A percentile compares a stretch with the other conserved stretches of the same genome.
phyloP scores from a whole-genome alignment of 2,797 vertebrate species.

The Hybognathus amarus region DNA sequence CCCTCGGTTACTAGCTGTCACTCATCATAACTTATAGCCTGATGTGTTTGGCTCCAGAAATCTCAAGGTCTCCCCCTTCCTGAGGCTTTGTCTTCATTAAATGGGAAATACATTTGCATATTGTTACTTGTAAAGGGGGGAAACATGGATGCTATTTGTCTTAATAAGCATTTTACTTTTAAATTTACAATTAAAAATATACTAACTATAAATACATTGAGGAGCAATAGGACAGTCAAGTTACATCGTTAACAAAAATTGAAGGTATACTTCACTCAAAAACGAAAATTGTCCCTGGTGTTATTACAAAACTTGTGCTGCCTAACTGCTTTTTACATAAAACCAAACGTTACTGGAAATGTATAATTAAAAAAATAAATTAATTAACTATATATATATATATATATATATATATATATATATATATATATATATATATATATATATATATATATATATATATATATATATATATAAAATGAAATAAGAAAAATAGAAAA shows the following conservation, averaged over 20 bases:
- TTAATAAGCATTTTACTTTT: too few relatives aligned
- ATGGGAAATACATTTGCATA: constrained; percentile 24
- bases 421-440: not conserved
- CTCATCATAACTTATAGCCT: constrained; percentile 34
- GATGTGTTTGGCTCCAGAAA: constrained; percentile 30
- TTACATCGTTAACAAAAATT: not conserved
- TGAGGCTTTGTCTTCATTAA: constrained; percentile 55
- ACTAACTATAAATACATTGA: not conserved
- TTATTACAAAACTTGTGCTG: not conserved
- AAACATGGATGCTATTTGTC: not conserved
- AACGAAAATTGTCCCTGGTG: not conserved
- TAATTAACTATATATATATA: not conserved
- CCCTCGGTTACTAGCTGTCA: constrained; percentile 54
- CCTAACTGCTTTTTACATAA: not conserved
- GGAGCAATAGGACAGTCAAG: not conserved
- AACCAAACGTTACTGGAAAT: not conserved
- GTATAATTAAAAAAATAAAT: not conserved
- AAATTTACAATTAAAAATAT: not conserved
- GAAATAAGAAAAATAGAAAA: not conserved
- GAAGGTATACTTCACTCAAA: not conserved
- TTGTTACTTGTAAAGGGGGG: not conserved
- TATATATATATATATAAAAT: not conserved
- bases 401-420: not conserved
- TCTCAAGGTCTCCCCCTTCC: constrained; percentile 58
- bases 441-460: not conserved